These are phyloP conservation scores for Microlaimidae sp. DNA, from an alignment of 2,888 invertebrate species.

Conservation along the genomic window DNA sequence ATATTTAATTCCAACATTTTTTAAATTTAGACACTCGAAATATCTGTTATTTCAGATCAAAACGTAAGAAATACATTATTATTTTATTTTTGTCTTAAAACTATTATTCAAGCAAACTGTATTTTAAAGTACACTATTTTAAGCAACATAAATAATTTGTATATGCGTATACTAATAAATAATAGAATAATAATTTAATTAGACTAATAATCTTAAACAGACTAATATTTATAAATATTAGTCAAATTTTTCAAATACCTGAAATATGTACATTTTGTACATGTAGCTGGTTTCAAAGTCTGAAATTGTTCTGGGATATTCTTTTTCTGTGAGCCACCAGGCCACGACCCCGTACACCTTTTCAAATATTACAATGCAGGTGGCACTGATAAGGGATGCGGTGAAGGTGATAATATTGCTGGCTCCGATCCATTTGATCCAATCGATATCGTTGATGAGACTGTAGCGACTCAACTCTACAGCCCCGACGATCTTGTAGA, in stretches of 20 bases:
- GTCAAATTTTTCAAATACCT: conserved; percentile 69
- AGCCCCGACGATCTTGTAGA: conserved; percentile 61
- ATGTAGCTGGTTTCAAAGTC: conserved; percentile 84
- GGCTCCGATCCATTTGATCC: background rate
- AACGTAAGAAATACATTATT: too few relatives aligned
- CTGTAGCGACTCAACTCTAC: conserved; percentile 29
- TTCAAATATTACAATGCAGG: conserved; percentile 54
- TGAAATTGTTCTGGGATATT: conserved; percentile 58
- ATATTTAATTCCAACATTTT: too few relatives aligned
- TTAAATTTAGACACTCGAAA: too few relatives aligned
- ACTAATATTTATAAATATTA: too few relatives aligned
- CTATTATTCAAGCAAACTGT: too few relatives aligned
- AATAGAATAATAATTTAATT: too few relatives aligned
- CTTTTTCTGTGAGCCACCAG: conserved; percentile 13
- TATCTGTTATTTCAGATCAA: too few relatives aligned
- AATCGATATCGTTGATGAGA: background rate
- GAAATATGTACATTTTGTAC: conserved; percentile 67
- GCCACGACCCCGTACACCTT: conserved; percentile 12
- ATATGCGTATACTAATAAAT: too few relatives aligned
- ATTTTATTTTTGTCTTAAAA: too few relatives aligned
- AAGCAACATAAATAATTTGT: too few relatives aligned
- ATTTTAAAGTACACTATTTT: too few relatives aligned
- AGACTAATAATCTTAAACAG: too few relatives aligned
- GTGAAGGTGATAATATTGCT: conserved; percentile 60
- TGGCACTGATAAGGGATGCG: conserved; percentile 81